Evolutionary conservation across 2,113 vertebrate species (phyloP).

Genomic region (Notechis scutatus): DNA sequence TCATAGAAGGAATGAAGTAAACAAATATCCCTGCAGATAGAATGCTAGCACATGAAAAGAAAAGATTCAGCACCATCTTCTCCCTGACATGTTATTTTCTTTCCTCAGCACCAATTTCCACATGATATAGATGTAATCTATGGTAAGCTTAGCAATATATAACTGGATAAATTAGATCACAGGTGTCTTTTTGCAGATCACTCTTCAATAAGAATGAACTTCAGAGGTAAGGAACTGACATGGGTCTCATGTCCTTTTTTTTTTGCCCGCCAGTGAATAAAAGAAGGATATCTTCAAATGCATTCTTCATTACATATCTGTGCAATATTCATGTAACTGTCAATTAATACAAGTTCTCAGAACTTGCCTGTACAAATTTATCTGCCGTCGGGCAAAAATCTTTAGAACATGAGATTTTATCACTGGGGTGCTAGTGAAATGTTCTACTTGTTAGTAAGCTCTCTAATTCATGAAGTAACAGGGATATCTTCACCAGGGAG

Average conservation of each 20-base stretch:
- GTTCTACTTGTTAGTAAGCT: neutral
- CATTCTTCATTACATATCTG: neutral
- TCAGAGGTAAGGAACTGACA: neutral
- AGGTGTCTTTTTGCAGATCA: neutral
- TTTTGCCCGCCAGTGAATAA: neutral
- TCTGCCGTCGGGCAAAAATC: neutral
- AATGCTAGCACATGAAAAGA: neutral
- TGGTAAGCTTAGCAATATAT: neutral
- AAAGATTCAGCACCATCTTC: neutral
- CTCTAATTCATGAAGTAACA: slow-evolving; percentile 37
- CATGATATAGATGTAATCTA: neutral
- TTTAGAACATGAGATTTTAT: neutral
- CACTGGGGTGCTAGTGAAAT: neutral
- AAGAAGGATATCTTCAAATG: neutral
- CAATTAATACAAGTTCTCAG: neutral
- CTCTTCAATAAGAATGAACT: neutral
- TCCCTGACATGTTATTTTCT: neutral
- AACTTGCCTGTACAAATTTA: neutral
- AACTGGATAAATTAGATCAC: neutral
- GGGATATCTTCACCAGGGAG: neutral
- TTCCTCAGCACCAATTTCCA: neutral
- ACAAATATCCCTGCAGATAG: neutral
- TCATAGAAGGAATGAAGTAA: neutral
- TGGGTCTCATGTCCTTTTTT: neutral
- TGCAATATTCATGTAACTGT: neutral